phyloP scores from a whole-genome alignment of 1,140 invertebrate species.

The Trichonephila inaurata region DNA sequence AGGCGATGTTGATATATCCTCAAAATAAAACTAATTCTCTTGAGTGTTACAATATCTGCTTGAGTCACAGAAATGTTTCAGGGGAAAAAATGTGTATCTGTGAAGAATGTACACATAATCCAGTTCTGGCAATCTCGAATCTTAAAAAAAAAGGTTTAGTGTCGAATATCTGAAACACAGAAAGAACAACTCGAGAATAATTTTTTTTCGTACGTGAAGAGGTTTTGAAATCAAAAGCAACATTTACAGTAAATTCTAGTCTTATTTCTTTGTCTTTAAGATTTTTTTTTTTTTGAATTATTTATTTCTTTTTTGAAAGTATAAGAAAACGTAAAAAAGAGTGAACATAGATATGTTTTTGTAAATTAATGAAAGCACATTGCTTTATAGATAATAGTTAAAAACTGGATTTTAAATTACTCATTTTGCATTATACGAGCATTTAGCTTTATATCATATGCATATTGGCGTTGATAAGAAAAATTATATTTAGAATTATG shows the following conservation, averaged over 20 bases:
- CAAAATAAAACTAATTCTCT: conserved; percentile 21
- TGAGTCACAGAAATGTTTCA: not conserved
- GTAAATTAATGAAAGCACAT: too few species aligned
- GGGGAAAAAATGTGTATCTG: not conserved
- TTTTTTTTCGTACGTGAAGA: not conserved
- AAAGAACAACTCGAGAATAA: not conserved
- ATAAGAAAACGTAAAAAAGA: too few species aligned
- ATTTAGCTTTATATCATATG: too few species aligned
- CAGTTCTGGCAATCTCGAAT: not conserved
- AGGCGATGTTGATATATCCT: not conserved
- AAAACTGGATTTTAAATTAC: too few species aligned
- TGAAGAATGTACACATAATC: not conserved
- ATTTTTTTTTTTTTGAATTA: too few species aligned
- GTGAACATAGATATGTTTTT: too few species aligned
- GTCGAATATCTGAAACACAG: not conserved
- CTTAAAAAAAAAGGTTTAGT: not conserved
- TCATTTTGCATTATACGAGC: too few species aligned
- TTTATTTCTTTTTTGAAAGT: too few species aligned
- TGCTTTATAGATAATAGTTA: too few species aligned
- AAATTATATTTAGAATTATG: too few species aligned
- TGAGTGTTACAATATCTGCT: conserved; percentile 6
- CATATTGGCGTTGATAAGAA: too few species aligned
- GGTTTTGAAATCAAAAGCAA: not conserved
- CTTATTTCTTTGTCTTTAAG: too few species aligned
- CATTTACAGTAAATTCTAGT: not conserved